Conservation (phyloP, 2,113 vertebrate species). For the Campylorhamphus procurvoides region DNA sequence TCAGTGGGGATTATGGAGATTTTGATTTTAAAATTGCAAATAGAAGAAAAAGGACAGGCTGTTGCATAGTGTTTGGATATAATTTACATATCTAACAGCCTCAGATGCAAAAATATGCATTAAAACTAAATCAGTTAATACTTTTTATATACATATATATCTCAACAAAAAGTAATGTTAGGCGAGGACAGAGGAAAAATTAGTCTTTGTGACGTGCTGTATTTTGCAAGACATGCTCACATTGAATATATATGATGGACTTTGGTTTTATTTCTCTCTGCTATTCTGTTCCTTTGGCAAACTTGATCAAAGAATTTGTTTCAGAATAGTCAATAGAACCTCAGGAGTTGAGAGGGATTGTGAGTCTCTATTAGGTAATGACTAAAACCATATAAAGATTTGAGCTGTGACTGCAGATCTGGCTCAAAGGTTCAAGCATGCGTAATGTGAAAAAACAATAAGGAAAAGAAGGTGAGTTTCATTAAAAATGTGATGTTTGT, state of each 20-base stretch:
- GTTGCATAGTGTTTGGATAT: neutral
- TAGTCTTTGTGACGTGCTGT: neutral
- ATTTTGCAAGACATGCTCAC: neutral
- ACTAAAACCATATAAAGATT: neutral
- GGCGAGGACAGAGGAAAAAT: neutral
- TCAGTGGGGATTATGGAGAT: neutral
- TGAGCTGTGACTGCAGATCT: neutral
- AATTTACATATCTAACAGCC: neutral
- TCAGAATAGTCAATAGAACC: neutral
- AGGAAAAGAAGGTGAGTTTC: neutral
- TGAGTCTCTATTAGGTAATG: neutral
- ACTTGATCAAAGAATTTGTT: neutral
- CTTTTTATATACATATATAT: neutral
- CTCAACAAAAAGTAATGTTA: neutral
- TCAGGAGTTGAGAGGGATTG: neutral
- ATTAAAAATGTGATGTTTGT: neutral
- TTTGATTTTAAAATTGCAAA: neutral
- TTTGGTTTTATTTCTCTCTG: conserved; percentile 20
- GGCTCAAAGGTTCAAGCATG: neutral
- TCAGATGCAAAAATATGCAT: neutral
- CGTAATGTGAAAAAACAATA: neutral
- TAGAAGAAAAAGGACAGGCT: neutral
- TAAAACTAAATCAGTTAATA: neutral
- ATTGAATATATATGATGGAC: neutral
- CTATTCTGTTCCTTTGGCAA: neutral